A percentile compares a stretch with the other conserved stretches of the same genome.
Conservation (phyloP, 2,113 vertebrate genomes). For the Tringa solitaria region DNA sequence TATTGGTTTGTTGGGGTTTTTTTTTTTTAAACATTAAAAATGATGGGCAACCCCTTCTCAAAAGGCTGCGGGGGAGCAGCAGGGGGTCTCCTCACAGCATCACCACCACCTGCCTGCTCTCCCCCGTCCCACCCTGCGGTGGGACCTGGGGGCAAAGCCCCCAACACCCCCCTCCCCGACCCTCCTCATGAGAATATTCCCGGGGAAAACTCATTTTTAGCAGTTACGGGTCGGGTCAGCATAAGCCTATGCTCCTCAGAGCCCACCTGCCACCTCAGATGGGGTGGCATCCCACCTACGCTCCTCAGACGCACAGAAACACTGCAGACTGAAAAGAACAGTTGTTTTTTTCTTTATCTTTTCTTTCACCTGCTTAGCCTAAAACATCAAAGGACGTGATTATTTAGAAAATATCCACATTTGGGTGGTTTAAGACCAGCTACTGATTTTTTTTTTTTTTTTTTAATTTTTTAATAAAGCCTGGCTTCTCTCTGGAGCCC, state of each 20-base stretch:
- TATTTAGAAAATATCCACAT: background rate
- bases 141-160: background rate
- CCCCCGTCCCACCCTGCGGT: background rate
- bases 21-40: background rate
- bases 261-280: no score
- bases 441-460: background rate
- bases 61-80: background rate
- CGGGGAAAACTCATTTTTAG: background rate
- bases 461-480: background rate
- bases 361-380: background rate
- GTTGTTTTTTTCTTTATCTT: no score
- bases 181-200: no score
- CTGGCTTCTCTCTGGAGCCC: background rate
- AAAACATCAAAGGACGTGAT: background rate
- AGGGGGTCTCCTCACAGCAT: no score
- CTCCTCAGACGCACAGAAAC: background rate
- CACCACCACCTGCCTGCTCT: fast-evolving
- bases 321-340: background rate
- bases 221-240: background rate
- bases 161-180: no score
- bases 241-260: no score
- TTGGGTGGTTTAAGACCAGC: background rate
- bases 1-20: background rate
- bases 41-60: background rate
- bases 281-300: no score